Conservation (phyloP, 2,113 vertebrate species). For the Xenopus borealis region DNA sequence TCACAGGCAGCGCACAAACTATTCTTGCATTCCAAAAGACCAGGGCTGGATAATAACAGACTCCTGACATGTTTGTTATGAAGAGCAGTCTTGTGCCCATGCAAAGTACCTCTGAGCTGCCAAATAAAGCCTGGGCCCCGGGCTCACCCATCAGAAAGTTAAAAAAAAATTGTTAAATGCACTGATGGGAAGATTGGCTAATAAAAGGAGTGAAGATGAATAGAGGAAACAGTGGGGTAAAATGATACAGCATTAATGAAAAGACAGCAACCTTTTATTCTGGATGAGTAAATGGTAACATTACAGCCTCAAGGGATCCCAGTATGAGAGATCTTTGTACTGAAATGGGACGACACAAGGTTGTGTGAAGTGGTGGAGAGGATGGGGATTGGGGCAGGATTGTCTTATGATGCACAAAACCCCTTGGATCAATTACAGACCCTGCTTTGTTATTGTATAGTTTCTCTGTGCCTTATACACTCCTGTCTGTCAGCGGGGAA, state of each 20-base stretch:
- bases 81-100: not conserved
- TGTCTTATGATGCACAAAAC: conserved; percentile 35
- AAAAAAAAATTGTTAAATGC: conserved; percentile 1
- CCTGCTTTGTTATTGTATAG: conserved; percentile 24
- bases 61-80: too few species aligned
- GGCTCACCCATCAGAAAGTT: not conserved
- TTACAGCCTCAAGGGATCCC: conserved; percentile 29
- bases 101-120: not conserved
- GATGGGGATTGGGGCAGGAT: conserved; percentile 12
- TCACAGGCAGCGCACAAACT: too few species aligned
- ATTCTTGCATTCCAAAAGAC: too few species aligned
- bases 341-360: conserved; percentile 27
- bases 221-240: conserved; percentile 33
- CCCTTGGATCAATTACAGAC: conserved; percentile 31
- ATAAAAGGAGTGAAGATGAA: conserved; percentile 19
- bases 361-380: conserved; percentile 34
- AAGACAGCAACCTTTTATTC: conserved; percentile 28
- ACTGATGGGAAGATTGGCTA: conserved; percentile 12
- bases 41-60: too few species aligned
- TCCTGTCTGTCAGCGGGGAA: conserved; percentile 11
- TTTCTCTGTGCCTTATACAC: not conserved
- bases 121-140: conserved; percentile 2
- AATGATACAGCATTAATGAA: conserved; percentile 36
- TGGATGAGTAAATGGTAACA: conserved; percentile 24
- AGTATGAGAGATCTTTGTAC: conserved; percentile 30